Base-by-base conservation (phyloP, 2,113 vertebrate species). In the Alethe castanea region DNA sequence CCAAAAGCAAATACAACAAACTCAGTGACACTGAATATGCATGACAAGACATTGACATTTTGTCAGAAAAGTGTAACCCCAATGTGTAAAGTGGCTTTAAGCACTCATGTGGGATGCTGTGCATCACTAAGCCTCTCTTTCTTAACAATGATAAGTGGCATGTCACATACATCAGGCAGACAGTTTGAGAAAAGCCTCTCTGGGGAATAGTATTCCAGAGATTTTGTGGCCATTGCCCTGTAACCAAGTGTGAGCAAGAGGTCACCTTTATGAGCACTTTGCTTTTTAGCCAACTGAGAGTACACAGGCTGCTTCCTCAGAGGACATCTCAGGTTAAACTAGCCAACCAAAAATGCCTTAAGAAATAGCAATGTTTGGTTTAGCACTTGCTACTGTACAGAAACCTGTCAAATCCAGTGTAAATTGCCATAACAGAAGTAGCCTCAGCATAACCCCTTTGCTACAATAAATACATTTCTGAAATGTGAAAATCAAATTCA, bases 11-110 rank as follows among this genome's bases (percentile, higher is more conserved):
- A 70, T 40, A 28, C 35, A 91, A 85, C 64, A 69, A 44, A 70
- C 35, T 44, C 61, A 28, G 28, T 97, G 92, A 90, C 84, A 36
- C 62, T 96, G 78, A 97, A 69, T 93, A 56, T 59, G 48, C 95
- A 65, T 82, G 90, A 89, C 84, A 96, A 84, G 74, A 82, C 72
- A 92, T 86, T 95, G 94, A 97, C 71, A 95, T 97, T 94, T 94
- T 97, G 80, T 96, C 91, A 92, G 61, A 96, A 90, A 82, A 95
- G 17, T 40, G n/a, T 81, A 82, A 93, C 85, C 67, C 38, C 52
- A 31, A 25, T 28, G 87, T 5, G 0, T 20, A 90, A 96, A 96
- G 82, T 92, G 67, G 88, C 94, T 96, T 84, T 94, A 69, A 96
- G 89, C 86, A 80, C 86, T 56, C 45, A 13, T 88, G 33, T 94